Conservation (phyloP, 2,888 invertebrate genomes). For the Zaprionus bogoriensis region DNA sequence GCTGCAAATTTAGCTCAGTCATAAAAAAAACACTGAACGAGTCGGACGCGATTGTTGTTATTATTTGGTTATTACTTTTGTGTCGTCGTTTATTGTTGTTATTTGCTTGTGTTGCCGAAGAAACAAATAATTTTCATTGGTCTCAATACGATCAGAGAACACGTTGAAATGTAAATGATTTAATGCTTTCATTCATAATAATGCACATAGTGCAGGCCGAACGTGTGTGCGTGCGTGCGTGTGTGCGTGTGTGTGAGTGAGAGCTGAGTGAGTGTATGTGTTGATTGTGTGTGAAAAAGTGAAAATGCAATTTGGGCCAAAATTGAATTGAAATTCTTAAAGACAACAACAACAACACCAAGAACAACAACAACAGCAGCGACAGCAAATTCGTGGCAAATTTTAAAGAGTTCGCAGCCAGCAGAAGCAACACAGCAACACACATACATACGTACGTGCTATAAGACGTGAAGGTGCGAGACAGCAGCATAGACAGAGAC, state of each 20-base stretch:
- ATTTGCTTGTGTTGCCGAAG: slow-evolving; percentile 52
- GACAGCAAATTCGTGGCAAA: slow-evolving; percentile 45
- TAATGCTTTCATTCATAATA: slow-evolving; percentile 49
- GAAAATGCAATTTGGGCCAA: slow-evolving; percentile 69
- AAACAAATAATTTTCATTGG: slow-evolving; percentile 42
- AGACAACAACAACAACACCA: slow-evolving; percentile 30
- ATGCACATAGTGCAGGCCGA: slow-evolving; percentile 1
- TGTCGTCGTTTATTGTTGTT: slow-evolving; percentile 58
- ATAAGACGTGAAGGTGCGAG: slow-evolving; percentile 1
- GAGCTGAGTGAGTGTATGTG: slow-evolving; percentile 14
- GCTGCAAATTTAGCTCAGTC: slow-evolving; percentile 32
- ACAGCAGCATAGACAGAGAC: slow-evolving; percentile 4
- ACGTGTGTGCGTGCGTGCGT: slow-evolving; percentile 3
- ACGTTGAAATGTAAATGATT: slow-evolving; percentile 51
- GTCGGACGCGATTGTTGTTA: slow-evolving; percentile 51
- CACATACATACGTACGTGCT: slow-evolving; percentile 13
- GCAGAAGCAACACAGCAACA: slow-evolving; percentile 30
- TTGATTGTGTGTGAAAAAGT: slow-evolving; percentile 50
- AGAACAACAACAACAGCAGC: slow-evolving; percentile 12
- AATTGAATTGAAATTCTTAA: slow-evolving; percentile 63
- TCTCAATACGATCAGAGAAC: slow-evolving; percentile 16
- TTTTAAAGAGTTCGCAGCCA: slow-evolving; percentile 28
- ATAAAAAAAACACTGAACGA: slow-evolving; percentile 43
- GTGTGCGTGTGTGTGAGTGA: slow-evolving; percentile 11
- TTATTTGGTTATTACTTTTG: slow-evolving; percentile 58